Evolutionary conservation across 2,888 invertebrate genomes (phyloP).

Genomic region (Eupithecia tripunctaria): DNA sequence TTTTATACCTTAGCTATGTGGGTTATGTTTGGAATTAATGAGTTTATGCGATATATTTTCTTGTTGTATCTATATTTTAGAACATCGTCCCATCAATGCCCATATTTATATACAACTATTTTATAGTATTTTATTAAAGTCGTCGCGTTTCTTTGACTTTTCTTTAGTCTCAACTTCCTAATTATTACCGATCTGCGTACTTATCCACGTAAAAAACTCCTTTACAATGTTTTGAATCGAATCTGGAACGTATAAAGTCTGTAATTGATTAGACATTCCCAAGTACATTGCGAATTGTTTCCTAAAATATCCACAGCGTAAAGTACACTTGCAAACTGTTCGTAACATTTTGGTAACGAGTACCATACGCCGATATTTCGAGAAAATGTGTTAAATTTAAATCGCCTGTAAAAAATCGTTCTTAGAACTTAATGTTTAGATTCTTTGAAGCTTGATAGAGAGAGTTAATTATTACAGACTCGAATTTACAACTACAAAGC

Average conservation of each 20-base stretch:
- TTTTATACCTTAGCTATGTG: too few species aligned
- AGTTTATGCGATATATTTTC: too few species aligned
- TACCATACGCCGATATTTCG: conserved; percentile 1
- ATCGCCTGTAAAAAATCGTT: conserved; percentile 23
- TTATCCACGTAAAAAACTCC: background rate
- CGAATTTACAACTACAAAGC: background rate
- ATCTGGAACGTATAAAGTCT: conserved; percentile 19
- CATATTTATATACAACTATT: too few species aligned
- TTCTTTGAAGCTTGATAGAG: conserved; percentile 11
- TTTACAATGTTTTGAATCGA: conserved; percentile 4
- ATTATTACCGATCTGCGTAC: too few species aligned
- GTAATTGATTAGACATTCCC: conserved; percentile 23
- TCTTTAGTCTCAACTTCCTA: background rate
- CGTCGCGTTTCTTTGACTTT: too few species aligned
- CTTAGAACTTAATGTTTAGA: conserved; percentile 17
- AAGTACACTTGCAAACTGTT: conserved; percentile 12
- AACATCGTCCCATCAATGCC: too few species aligned
- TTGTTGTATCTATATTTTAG: too few species aligned
- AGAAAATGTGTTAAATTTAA: conserved; percentile 21
- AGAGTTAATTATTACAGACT: conserved; percentile 14
- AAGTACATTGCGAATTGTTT: conserved; percentile 25
- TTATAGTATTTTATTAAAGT: too few species aligned
- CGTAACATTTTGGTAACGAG: conserved; percentile 12
- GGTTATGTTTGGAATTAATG: too few species aligned
- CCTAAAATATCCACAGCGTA: conserved; percentile 23